Conservation (phyloP, 64 coral and sea anemone species). For the Pachyseris speciosa region DNA sequence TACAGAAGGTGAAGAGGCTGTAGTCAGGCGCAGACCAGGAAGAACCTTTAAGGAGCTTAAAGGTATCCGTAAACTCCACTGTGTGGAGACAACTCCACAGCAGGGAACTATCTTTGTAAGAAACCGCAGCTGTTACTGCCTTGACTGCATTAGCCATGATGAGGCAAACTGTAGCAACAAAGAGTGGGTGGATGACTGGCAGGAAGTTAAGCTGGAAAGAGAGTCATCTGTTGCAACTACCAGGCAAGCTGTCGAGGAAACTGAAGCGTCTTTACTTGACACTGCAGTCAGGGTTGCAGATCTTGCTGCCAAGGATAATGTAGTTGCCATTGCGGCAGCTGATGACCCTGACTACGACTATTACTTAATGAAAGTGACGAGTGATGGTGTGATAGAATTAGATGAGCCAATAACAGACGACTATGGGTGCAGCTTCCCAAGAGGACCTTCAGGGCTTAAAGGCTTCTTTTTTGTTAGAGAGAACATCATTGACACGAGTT, state of each 20-base stretch:
- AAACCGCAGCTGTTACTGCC: constrained; percentile 30
- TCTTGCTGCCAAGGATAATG: constrained; percentile 22
- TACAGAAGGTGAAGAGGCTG: constrained; percentile 56
- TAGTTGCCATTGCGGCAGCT: constrained; percentile 55
- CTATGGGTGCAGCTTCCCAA: constrained; percentile 32
- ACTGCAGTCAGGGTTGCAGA: constrained; percentile 33
- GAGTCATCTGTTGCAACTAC: constrained; percentile 34
- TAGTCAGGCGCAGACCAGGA: constrained; percentile 15
- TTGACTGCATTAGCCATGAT: constrained; percentile 33
- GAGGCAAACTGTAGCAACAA: constrained; percentile 52
- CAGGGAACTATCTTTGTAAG: constrained; percentile 28
- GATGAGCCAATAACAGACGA: constrained; percentile 33
- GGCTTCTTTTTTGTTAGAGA: constrained; percentile 37
- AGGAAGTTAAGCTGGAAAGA: constrained; percentile 43
- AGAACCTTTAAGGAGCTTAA: constrained; percentile 51
- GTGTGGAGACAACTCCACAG: constrained; percentile 36
- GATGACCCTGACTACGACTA: constrained; percentile 54
- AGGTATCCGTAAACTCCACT: constrained; percentile 52
- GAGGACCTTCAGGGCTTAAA: background rate
- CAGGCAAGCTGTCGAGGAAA: constrained; percentile 31
- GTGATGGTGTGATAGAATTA: background rate
- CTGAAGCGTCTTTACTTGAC: constrained; percentile 16
- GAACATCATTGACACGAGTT: constrained; percentile 58
- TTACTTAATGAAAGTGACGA: constrained; percentile 58
- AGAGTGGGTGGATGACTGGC: constrained; percentile 57